Evolutionary conservation across 2,797 vertebrate genomes (phyloP).

Genomic region (Sebastes trivittatus): DNA sequence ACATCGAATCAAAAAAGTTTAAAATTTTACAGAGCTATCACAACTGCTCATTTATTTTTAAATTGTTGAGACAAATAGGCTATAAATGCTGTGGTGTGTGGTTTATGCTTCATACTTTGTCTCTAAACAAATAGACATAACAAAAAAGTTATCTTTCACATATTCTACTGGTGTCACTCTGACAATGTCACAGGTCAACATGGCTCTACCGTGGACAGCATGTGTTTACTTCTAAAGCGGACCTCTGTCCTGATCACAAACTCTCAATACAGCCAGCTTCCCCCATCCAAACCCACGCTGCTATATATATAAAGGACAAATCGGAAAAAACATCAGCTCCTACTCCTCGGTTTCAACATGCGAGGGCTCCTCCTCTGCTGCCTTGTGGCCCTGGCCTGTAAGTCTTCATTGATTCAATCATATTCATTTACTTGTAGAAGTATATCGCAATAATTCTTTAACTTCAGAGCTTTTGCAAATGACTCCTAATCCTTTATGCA

Average conservation of each 20-base stretch:
- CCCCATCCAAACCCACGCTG: conserved; percentile 5
- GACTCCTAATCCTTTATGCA: background rate
- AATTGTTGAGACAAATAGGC: background rate
- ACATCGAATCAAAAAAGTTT: background rate
- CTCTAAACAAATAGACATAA: background rate
- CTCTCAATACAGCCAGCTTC: background rate
- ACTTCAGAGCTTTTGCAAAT: background rate
- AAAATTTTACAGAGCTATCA: background rate
- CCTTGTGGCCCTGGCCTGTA: conserved; percentile 78
- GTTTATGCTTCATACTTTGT: no score
- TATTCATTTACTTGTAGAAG: background rate
- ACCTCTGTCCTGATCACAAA: conserved; percentile 1
- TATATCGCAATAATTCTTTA: background rate
- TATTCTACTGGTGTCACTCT: conserved; percentile 58
- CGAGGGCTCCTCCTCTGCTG: conserved; percentile 70
- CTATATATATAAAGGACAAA: conserved; percentile 69
- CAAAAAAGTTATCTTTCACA: conserved; percentile 14
- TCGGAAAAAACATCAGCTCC: background rate
- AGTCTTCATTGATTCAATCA: conserved; percentile 38
- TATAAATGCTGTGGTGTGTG: background rate
- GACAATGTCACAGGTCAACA: conserved; percentile 72
- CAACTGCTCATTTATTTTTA: conserved; percentile 14
- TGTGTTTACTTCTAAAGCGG: conserved; percentile 48
- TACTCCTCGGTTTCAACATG: conserved; percentile 71
- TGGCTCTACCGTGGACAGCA: background rate